These are phyloP conservation scores for Typhlichthys eigenmanni DNA, from an alignment of 2,797 vertebrate species.

Conservation along the genomic window DNA sequence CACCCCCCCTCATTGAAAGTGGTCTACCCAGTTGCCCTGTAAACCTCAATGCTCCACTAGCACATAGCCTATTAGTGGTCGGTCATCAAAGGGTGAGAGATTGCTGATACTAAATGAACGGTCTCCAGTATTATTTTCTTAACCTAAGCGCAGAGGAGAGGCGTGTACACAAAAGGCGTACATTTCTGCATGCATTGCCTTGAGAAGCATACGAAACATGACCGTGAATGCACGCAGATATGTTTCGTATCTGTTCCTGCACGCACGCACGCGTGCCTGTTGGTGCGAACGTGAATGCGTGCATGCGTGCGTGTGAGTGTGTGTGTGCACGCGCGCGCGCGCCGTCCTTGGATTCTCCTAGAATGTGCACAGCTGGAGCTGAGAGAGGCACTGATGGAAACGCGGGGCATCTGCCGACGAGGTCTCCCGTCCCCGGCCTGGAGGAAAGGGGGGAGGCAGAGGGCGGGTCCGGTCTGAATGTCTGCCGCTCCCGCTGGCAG, in stretches of 20 bases:
- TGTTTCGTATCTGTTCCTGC: conserved; percentile 1
- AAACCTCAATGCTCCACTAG: conserved; percentile 45
- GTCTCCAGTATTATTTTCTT: conserved; percentile 22
- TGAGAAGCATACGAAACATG: conserved; percentile 4
- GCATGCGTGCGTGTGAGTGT: too few relatives aligned
- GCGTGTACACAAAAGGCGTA: conserved; percentile 29
- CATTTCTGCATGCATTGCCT: conserved; percentile 2
- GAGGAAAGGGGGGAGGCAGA: too few relatives aligned
- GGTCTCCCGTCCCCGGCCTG: too few relatives aligned
- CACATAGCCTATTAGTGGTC: conserved; percentile 54
- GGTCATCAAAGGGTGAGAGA: conserved; percentile 63
- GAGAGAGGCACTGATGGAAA: too few relatives aligned
- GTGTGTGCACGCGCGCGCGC: rapidly evolving
- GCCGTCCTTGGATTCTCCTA: conserved; percentile 5
- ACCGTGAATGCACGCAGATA: conserved; percentile 10
- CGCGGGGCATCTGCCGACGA: too few relatives aligned
- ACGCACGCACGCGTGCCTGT: neutral
- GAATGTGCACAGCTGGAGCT: conserved; percentile 46
- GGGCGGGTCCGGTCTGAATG: too few relatives aligned
- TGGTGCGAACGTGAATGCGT: conserved; percentile 1
- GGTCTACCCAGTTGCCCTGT: conserved; percentile 42
- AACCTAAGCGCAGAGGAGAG: conserved; percentile 38
- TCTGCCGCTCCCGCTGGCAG: too few relatives aligned
- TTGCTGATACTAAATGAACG: conserved; percentile 41
- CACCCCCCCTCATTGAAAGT: conserved; percentile 37